Base-by-base conservation (phyloP, 2,797 vertebrate species). In the Peromyscus attwateri region DNA sequence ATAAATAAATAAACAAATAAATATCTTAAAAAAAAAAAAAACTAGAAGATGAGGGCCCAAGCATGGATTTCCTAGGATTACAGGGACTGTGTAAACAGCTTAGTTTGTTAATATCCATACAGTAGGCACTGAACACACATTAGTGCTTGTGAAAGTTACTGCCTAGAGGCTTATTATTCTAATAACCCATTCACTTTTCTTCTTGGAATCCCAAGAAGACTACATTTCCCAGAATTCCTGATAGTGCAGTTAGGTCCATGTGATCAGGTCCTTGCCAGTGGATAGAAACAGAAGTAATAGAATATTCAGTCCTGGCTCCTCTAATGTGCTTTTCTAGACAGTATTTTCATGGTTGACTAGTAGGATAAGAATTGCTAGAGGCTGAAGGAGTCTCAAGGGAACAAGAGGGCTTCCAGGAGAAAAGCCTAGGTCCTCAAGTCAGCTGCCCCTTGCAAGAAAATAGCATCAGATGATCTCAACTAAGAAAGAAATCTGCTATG, bases 161-260 rank as follows among this genome's bases (percentile, higher is more conserved):
- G n/a, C n/a, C 57, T 68, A 40, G 21, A 94, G 14, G 7, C 19
- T 84, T 16, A 55, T 37, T 87, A 43, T 57, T 52, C 60, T 43
- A 55, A 29, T 92, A 95, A 4, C 12, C 29, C 27, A 84, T 27
- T 29, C 34, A 19, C 43, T 89, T 23, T 79, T 75, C 89, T 95
- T 95, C 70, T 66, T 52, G 31, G 29, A 49, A 5, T 77, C 12
- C n/a, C 34, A 91, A 68, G 14, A 89, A 87, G 60, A 76, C 66
- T 79, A 84, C 60, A 92, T 83, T 93, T 88, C 92, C 88, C 81
- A 95, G 37, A 37, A n/a, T 62, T 25, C 46, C 23, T n/a, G 89
- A 34, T 1, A 7, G 5, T 76, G 76, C 93, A 64, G 6, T 66
- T 68, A 7, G 43, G 23, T n/a, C 43, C 90, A 73, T 1, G 4